Evolutionary conservation across 2,113 vertebrate genomes (phyloP), one percentile per base, ranked within the genome.

Genomic region (Agapornis roseicollis): DNA sequence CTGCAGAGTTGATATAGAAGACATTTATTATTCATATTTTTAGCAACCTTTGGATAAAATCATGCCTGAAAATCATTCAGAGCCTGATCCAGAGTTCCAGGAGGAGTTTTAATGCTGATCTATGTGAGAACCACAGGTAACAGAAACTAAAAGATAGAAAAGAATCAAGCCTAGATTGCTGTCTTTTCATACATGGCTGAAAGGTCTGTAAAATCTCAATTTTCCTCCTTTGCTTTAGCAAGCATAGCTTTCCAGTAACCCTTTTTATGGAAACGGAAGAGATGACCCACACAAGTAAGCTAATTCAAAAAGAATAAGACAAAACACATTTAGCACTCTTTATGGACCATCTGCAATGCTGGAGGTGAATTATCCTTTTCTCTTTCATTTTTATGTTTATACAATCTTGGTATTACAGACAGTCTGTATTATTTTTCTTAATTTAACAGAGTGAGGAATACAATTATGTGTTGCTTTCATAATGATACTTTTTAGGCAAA

Each of bases 401-500:
- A 10, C 12, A 71, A 76, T 80, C 11, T 14, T 33, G 80, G 63
- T 60, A 47, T 49, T 55, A 35, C 13, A 64, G 20, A 47, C 3
- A 80, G 18, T 88, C 79, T 91, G n/a, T 86, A 79, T n/a, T 78
- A 80, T 82, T 94, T 95, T 72, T n/a, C 42, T 84, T 90, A 41
- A 71, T 91, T 84, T 70, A 74, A 64, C 6, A 77, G 24, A 46
- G 24, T n/a, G 63, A 93, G 22, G 73, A 93, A 96, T 91, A 94
- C 47, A 64, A 53, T 56, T 90, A 33, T 22, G 13, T 17, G 7
- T 42, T 53, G n/a, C 47, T 76, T 72, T 69, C 46, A 50, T 46
- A 74, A 31, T 17, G 8, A 55, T 50, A 66, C 31, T 78, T 78
- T 82, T 76, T 23, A 65, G 19, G 13, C 10, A 42, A 91, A 84